phyloP scores from a whole-genome alignment of 2,113 vertebrate species.

The Odontophorus gujanensis region DNA sequence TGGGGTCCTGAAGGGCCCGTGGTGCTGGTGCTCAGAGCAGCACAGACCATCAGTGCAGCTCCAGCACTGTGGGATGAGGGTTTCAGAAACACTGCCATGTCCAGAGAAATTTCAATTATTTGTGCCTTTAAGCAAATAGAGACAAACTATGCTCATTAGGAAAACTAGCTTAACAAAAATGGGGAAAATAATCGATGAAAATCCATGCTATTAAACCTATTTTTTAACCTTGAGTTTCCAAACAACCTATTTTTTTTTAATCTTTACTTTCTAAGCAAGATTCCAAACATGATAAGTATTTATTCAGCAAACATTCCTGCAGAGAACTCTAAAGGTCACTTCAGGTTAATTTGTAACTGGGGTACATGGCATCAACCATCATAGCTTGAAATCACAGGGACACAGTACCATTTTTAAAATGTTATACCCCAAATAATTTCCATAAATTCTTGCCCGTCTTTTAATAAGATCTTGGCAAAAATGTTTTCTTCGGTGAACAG shows the following conservation, averaged over 20 bases:
- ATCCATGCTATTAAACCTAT: neutral
- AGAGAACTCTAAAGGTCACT: neutral
- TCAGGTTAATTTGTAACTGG: constrained; percentile 64
- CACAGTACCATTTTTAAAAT: neutral
- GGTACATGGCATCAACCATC: neutral
- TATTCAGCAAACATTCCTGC: constrained; percentile 35
- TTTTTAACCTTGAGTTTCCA: constrained; percentile 19
- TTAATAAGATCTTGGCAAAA: neutral
- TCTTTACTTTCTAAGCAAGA: neutral
- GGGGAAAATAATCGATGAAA: neutral
- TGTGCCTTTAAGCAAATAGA: neutral
- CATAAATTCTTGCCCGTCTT: neutral
- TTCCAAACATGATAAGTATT: neutral
- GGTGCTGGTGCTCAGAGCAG: neutral
- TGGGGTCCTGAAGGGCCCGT: neutral
- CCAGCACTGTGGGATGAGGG: neutral
- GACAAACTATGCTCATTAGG: neutral
- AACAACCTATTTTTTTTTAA: neutral
- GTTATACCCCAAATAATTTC: neutral
- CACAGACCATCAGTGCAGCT: neutral
- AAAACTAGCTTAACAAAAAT: neutral
- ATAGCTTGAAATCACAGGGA: neutral
- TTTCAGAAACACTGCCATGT: neutral
- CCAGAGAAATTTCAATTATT: neutral
- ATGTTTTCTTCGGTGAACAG: neutral